Base-by-base conservation (phyloP, 2,797 vertebrate genomes). In the Notolepis coatsorum region DNA sequence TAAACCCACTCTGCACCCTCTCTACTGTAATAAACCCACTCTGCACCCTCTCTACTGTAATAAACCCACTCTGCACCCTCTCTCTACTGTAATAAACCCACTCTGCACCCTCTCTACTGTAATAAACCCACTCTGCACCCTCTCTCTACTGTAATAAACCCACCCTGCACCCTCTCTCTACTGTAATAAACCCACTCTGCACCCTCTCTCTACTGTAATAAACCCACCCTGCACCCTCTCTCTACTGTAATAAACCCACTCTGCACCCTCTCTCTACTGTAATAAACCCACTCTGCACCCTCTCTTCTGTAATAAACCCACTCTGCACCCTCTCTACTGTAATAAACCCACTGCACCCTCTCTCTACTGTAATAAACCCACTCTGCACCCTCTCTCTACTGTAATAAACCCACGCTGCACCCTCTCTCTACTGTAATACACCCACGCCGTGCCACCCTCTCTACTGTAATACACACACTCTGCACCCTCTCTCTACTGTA, bases 101-200 rank as follows among this genome's bases (percentile, higher is more conserved):
- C 20, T 74, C 80, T 81, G n/a, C n/a, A n/a, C n/a, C n/a, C 76
- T 70, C 66, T 80, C 87, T 84, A 88, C 84, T 87, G 90, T 84
- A 91, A 91, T 89, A 90, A 89, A 90, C 88, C 82, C 12, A 30
- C 20, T n/a, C n/a, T n/a, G n/a, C n/a, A n/a, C n/a, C 74, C 80
- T 81, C 76, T 70, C 66, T 80, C 87, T 84, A 88, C 84, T 87
- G 90, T 84, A 91, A 91, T 89, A 90, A 89, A 90, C 88, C 82
- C 12, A 30, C 20, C n/a, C n/a, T n/a, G n/a, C n/a, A n/a, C n/a
- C 74, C 80, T 81, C 76, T 70, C 66, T 80, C 87, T 84, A 88
- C 84, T 87, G 90, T 84, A 91, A 91, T 89, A 90, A 89, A 90
- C 88, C 82, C 12, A 30, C 20, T n/a, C n/a, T n/a, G n/a, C n/a